A percentile compares a stretch with the other conserved stretches of the same genome.
These are phyloP conservation scores for Zootermopsis nevadensis DNA, from an alignment of 2,888 invertebrate species.

Conservation along the genomic window DNA sequence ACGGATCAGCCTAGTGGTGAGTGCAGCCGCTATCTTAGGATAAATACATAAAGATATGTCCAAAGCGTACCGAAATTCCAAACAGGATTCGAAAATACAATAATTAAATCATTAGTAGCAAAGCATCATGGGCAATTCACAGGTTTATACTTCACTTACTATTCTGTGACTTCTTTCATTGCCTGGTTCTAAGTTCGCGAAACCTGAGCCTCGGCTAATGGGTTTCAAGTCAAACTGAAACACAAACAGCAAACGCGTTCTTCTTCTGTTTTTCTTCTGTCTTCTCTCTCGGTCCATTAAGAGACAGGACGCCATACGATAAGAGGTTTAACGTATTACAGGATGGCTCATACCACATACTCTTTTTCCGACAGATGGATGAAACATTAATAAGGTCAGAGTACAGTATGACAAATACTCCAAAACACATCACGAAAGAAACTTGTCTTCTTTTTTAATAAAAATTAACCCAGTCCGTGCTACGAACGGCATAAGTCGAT, in stretches of 20 bases:
- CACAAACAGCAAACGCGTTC: constrained; percentile 24
- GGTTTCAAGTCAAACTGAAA: constrained; percentile 11
- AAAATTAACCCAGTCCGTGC: too few species aligned
- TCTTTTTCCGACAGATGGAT: not conserved
- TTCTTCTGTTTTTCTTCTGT: not conserved
- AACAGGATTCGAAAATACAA: not conserved
- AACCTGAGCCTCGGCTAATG: constrained; percentile 30
- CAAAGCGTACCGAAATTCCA: too few species aligned
- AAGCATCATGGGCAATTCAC: constrained; percentile 4
- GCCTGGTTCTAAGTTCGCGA: not conserved
- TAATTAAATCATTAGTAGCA: not conserved
- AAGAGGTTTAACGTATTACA: not conserved
- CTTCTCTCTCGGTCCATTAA: constrained; percentile 34
- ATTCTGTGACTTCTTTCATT: not conserved
- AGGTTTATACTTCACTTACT: not conserved
- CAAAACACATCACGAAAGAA: too few species aligned
- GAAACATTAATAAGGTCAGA: too few species aligned
- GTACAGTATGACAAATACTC: too few species aligned
- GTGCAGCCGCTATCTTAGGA: too few species aligned
- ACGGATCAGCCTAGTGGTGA: too few species aligned
- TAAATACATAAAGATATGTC: too few species aligned
- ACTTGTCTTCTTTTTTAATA: too few species aligned
- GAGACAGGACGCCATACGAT: constrained; percentile 5
- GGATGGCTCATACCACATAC: not conserved
- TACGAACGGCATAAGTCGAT: too few species aligned